phyloP scores from a whole-genome alignment of 2,113 vertebrate genomes.

The Centrocercus urophasianus region DNA sequence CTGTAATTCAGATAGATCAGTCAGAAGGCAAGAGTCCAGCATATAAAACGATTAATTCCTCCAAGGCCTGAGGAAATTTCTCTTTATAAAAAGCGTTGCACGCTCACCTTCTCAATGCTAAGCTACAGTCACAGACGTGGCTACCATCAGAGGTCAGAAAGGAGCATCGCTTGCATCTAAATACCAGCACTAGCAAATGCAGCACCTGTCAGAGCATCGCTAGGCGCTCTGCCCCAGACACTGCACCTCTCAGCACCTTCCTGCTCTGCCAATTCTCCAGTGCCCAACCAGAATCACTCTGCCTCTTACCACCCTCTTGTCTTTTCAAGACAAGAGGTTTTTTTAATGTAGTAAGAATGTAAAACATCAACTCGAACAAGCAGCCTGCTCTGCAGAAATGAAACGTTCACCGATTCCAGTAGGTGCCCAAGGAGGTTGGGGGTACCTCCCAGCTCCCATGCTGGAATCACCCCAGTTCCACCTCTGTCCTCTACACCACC shows the following conservation, averaged over 20 bases:
- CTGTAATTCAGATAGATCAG: slow-evolving; percentile 77
- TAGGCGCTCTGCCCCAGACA: not conserved
- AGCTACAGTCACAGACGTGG: not conserved
- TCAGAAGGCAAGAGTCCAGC: slow-evolving; percentile 68
- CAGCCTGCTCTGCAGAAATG: not conserved
- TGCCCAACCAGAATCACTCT: not conserved
- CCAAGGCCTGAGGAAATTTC: slow-evolving; percentile 29
- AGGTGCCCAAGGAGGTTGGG: not conserved
- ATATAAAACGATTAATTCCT: slow-evolving; percentile 68
- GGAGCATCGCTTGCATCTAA: not conserved
- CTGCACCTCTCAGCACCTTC: not conserved
- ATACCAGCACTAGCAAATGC: not conserved
- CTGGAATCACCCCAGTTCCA: not conserved
- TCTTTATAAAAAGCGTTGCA: slow-evolving; percentile 44
- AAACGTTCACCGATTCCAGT: not conserved
- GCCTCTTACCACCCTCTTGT: not conserved
- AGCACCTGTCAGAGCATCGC: accelerated
- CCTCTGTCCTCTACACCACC: not conserved
- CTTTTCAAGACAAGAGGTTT: not conserved
- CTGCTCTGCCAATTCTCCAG: accelerated
- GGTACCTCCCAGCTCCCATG: not conserved
- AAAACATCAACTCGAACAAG: not conserved
- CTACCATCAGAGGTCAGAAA: not conserved
- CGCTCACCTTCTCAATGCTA: not conserved
- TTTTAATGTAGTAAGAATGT: not conserved